These are phyloP conservation scores for Bombyx mandarina DNA, from an alignment of 1,140 invertebrate species.

Conservation along the genomic window DNA sequence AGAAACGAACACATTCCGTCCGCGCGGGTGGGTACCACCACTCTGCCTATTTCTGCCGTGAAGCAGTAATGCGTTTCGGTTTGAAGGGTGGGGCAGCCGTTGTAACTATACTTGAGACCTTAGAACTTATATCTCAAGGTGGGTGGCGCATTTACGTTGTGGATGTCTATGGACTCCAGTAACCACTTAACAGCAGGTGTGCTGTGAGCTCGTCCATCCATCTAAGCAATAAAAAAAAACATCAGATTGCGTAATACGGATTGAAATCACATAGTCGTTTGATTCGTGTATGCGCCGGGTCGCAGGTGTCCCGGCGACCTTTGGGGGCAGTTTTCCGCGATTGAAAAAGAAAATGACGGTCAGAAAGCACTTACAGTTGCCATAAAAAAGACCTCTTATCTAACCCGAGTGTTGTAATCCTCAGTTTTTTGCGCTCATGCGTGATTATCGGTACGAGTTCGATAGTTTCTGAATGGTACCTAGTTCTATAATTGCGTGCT, in stretches of 20 bases:
- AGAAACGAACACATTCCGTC: background rate
- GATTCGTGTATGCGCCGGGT: slow-evolving; percentile 11
- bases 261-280: slow-evolving; percentile 7
- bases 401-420: slow-evolving; percentile 16
- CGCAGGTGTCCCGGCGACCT: slow-evolving; percentile 31
- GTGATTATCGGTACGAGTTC: slow-evolving; percentile 7
- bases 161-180: no score
- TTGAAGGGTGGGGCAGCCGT: no score
- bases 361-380: slow-evolving; percentile 28
- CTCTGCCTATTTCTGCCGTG: no score
- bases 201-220: no score
- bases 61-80: no score
- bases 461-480: slow-evolving; percentile 3
- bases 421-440: slow-evolving; percentile 13
- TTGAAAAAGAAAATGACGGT: slow-evolving; percentile 43
- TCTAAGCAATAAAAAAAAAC: no score
- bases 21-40: no score
- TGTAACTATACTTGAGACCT: no score
- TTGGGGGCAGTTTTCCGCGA: slow-evolving; percentile 29
- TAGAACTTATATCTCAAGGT: no score
- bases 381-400: slow-evolving; percentile 34
- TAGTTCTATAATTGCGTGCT: no score
- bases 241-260: background rate
- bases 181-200: no score
- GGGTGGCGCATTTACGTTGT: no score